Evolutionary conservation across 2,888 invertebrate genomes (phyloP), one percentile per base, ranked within the genome.

Genomic region (Noctua janthina): DNA sequence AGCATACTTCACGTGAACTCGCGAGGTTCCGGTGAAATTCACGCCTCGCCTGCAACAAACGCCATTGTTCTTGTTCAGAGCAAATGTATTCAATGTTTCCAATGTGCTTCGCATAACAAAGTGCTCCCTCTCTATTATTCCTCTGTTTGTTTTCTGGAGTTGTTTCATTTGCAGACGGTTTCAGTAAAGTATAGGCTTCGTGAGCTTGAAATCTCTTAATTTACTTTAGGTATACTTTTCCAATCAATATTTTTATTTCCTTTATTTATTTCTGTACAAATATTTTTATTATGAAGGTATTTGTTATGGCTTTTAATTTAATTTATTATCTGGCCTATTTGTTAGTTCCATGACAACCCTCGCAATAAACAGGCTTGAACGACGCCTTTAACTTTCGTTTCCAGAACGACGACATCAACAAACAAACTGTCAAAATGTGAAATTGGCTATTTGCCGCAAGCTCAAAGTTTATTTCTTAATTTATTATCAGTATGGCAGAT

Each of bases 1-100:
- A 67, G 93, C 95, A 80, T 97, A 96, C 87, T 95, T 96, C 66
- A 97, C 94, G 83, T 96, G 96, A 23, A 96, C 94, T 86, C 96
- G 94, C 54, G 97, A 96, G 1, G 95, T 94, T 87, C 95, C 96
- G 79, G 94, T 96, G 88, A 94, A 96, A 90, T 97, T 95, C 51
- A 94, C 96, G 77, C 95, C 96, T 90, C 87, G 92, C 81, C 97
- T 97, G 94, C 70, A 94, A 95, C 89, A 93, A 87, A 79, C 68
- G 29, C 56, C 72, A 84, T 90, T 86, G 91, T 90, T 83, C 78
- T 77, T 81, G 85, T 89, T 88, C 79, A 79, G 49, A 88, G 88
- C 87, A 74, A 81, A 86, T 74, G 69, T 82, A 81, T 74, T 81
- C 77, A 76, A 81, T 68, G 62, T 83, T 13, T 39, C 59, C 76